Percentiles rank a stretch among this genome's conserved stretches.
These are phyloP conservation scores for Hystrix brachyura DNA, from an alignment of 2,113 vertebrate genomes.

Conservation along the genomic window DNA sequence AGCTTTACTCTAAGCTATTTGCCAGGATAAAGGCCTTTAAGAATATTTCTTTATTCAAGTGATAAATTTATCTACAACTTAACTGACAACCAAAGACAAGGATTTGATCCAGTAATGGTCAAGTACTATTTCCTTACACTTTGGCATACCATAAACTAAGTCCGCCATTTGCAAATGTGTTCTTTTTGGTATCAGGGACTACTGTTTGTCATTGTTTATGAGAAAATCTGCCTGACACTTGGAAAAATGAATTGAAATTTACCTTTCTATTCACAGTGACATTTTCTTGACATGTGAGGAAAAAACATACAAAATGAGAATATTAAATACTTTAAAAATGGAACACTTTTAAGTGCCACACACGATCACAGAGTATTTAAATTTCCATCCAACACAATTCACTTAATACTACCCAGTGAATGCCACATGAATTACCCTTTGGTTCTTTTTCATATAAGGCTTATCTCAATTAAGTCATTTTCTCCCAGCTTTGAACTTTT, in stretches of 20 bases:
- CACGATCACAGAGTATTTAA: constrained; percentile 22
- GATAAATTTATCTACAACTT: not conserved
- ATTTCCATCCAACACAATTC: constrained; percentile 51
- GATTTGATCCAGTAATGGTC: not conserved
- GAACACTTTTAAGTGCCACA: not conserved
- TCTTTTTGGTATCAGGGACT: not conserved
- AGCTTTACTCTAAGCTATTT: not conserved
- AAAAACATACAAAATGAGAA: not conserved
- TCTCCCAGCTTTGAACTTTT: constrained; percentile 77
- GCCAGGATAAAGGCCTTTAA: not conserved
- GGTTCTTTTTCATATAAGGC: constrained; percentile 66
- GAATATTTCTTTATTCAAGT: not conserved
- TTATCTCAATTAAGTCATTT: constrained; percentile 82
- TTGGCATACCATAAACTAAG: not conserved
- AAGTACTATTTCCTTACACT: not conserved
- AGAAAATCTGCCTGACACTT: not conserved
- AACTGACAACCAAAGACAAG: not conserved
- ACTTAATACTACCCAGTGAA: constrained; percentile 28
- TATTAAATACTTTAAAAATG: not conserved
- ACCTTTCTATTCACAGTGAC: not conserved
- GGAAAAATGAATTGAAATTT: not conserved
- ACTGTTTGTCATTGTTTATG: not conserved
- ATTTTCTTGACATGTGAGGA: not conserved
- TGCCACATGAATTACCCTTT: constrained; percentile 42
- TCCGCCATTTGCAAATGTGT: not conserved